Base-by-base conservation (phyloP, 2,888 invertebrate genomes). In the Temnothorax ravouxi region DNA sequence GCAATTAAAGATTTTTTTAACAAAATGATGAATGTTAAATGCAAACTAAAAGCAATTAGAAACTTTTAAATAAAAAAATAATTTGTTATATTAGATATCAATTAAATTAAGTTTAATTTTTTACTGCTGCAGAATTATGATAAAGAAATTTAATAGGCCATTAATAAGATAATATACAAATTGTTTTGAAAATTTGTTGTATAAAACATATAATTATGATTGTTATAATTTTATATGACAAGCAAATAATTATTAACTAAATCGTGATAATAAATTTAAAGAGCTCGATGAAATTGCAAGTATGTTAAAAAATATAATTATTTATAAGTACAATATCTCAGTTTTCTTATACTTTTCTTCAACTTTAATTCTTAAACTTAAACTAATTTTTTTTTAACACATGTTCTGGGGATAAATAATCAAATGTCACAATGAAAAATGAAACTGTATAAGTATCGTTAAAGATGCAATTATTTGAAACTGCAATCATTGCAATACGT, bases 391-490 rank as follows among this genome's bases (percentile, higher is more conserved):
- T 9, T 47, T 61, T 34, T 13, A 44, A 52, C 4, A 52, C 1
- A 34, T 13, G 5, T 18, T 47, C 3, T 21, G 0, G 0, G 21
- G 3, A 13, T 38, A 59, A 59, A 71, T 69, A 18, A 25, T 59
- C 2, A 71, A 59, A 59, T 34, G 18, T 54, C 2, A 34, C 1
- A 56, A 59, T 21, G 11, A 71, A 47, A 47, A 34, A 64, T 21
- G 1, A 18, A 34, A 34, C 1, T 11, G 5, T 25, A 44, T 5
- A 64, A 44, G 66, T 75, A 62, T 75, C 64, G 59, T 75, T 52
- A 25, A 54, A 61, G 62, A 80, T 25, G 62, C n/a, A 82, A 77
- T 66, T 71, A 61, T 71, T 29, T 69, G 52, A 61, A 77, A 44
- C 41, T 44, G 79, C 59, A 54, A 64, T 59, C 21, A 59, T 76